Base-by-base conservation (phyloP, 2,888 invertebrate genomes). In the Tipula unca region DNA sequence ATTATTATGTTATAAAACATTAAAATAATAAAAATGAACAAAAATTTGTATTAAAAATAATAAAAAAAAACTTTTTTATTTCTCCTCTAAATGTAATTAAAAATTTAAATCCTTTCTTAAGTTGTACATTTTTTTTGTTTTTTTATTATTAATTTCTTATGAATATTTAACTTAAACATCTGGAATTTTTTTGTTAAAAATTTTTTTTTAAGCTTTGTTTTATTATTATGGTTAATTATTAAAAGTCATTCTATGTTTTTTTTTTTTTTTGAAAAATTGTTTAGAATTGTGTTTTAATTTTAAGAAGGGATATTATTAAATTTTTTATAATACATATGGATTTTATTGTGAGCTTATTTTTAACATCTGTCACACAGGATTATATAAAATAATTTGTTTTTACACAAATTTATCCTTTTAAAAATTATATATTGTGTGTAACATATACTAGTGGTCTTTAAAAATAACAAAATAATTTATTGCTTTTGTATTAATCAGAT, bases 91-190 rank as follows among this genome's bases (percentile, higher is more conserved):
- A 69, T 69, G 69, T 13, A 69, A 69, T 69, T 69, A 69, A 69
- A 69, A 69, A 69, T 69, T 69, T 69, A 69, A 69, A 69, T 69
- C 69, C 69, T 69, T 69, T 69, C 69, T 69, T 69, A 69, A 69
- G 69, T 69, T 69, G 69, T 69, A 69, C 25, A 69, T 69, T 25
- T 69, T 69, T 48, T 39, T 39, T 39, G 39, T 2, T 39, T 8
- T 48, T 25, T 69, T 69, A 69, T 25, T 69, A 69, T 69, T 69
- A 69, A 69, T 69, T 69, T 69, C 69, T 69, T 69, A 69, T 69
- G 69, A 69, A 69, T 69, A 69, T 69, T 69, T 69, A 25, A 69
- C 69, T 25, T 25, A 25, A 69, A 69, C 69, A 69, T 69, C 69
- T 69, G 69, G 69, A 69, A 25, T 20, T 20, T 13, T 20, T 20